Conservation (phyloP, 2,888 invertebrate species). For the Stegophylla sp. region DNA sequence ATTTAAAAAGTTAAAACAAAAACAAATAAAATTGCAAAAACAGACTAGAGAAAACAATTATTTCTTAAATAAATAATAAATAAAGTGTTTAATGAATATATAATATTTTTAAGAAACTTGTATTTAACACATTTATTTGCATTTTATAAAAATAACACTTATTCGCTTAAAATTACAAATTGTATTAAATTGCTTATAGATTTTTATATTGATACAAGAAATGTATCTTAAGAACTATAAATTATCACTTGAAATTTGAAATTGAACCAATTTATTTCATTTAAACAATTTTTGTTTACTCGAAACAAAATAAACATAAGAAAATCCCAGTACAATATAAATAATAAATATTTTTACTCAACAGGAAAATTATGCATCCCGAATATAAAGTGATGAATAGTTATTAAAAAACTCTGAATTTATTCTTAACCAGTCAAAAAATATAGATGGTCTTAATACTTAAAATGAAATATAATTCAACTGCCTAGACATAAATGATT, state of each 20-base stretch:
- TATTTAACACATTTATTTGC: conserved; percentile 7
- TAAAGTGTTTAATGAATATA: background rate
- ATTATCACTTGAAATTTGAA: too few species aligned
- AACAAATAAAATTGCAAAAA: conserved; percentile 19
- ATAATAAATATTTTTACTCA: conserved; percentile 1
- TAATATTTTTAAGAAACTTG: conserved; percentile 1
- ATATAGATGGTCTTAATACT: conserved; percentile 13
- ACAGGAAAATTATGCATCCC: conserved; percentile 11
- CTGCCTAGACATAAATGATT: conserved; percentile 39
- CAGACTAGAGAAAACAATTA: conserved; percentile 35
- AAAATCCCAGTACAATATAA: background rate
- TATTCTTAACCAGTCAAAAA: conserved; percentile 10
- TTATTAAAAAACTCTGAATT: conserved; percentile 34
- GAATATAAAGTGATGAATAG: background rate
- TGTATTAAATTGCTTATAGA: conserved; percentile 16
- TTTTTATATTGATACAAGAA: too few species aligned
- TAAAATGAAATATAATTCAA: conserved; percentile 34
- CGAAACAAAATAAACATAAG: background rate
- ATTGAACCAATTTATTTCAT: conserved; percentile 1
- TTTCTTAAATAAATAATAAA: conserved; percentile 38
- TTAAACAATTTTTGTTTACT: background rate
- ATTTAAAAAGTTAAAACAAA: conserved; percentile 17
- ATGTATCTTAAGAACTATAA: too few species aligned
- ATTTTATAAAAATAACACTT: conserved; percentile 7
- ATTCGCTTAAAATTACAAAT: background rate